These are phyloP conservation scores for Nothobranchius furzeri DNA, from an alignment of 2,113 vertebrate genomes.

Conservation along the genomic window DNA sequence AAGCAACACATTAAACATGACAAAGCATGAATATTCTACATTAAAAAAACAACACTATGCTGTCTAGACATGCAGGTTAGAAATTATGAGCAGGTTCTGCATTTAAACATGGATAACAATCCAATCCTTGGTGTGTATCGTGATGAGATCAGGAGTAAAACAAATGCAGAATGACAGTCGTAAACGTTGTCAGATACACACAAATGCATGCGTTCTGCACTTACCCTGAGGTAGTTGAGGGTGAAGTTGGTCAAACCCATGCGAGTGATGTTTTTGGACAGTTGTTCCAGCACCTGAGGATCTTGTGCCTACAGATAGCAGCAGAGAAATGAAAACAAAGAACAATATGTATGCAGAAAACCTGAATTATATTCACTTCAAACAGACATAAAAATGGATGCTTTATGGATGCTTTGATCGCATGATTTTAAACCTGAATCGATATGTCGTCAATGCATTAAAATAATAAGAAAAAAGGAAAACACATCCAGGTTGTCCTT, in stretches of 20 bases:
- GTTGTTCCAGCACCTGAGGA: conserved; percentile 98
- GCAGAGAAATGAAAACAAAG: conserved; percentile 22
- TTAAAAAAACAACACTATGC: conserved; percentile 7
- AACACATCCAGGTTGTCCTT: too few species aligned
- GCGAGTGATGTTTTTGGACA: conserved; percentile 99
- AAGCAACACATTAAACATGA: conserved; percentile 1
- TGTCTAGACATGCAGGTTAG: conserved; percentile 10
- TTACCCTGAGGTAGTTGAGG: conserved; percentile 99
- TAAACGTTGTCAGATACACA: conserved; percentile 23
- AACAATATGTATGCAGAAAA: neutral
- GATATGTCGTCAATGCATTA: too few species aligned
- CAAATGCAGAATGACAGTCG: conserved; percentile 49
- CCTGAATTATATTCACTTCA: neutral
- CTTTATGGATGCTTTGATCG: too few species aligned
- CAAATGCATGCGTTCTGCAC: conserved; percentile 35
- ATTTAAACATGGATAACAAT: conserved; percentile 31
- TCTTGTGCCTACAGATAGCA: conserved; percentile 91
- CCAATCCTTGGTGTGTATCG: conserved; percentile 18
- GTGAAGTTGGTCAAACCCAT: conserved; percentile 99
- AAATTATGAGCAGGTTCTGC: conserved; percentile 23
- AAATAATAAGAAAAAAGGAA: too few species aligned
- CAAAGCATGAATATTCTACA: conserved; percentile 6
- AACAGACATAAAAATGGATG: too few species aligned
- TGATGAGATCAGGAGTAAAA: conserved; percentile 27
- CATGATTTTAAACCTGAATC: too few species aligned